Evolutionary conservation across 2,113 vertebrate species (phyloP).

Genomic region (Anoplopoma fimbria): DNA sequence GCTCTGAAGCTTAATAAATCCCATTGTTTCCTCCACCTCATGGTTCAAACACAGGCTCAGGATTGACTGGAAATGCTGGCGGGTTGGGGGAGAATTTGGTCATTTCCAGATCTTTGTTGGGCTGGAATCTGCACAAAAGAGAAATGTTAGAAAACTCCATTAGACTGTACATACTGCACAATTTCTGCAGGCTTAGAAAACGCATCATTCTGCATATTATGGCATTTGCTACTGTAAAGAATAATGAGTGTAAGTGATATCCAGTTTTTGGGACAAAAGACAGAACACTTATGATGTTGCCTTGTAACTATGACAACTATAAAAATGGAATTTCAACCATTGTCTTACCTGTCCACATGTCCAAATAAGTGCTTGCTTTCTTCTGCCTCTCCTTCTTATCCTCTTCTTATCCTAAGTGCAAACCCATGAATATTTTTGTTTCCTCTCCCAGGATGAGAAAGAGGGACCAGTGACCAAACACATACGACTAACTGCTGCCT

Average conservation of each 20-base stretch:
- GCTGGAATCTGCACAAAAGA: too few relatives aligned
- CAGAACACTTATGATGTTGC: too few relatives aligned
- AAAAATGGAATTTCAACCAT: too few relatives aligned
- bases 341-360: too few relatives aligned
- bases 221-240: neutral
- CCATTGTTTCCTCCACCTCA: neutral
- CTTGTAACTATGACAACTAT: too few relatives aligned
- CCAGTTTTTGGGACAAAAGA: neutral
- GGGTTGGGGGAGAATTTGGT: too few relatives aligned
- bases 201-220: neutral
- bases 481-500: slow-evolving; percentile 99
- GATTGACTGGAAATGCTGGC: slow-evolving; percentile 2
- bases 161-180: neutral
- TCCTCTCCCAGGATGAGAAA: slow-evolving; percentile 92
- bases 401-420: neutral
- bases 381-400: neutral
- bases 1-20: slow-evolving; percentile 1
- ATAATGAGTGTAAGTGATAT: neutral
- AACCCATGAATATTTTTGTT: neutral
- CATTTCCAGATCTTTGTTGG: neutral
- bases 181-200: neutral
- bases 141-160: neutral
- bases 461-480: slow-evolving; percentile 99
- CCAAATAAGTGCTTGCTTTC: neutral
- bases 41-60: neutral